phyloP scores from a whole-genome alignment of 2,888 invertebrate genomes.

The Ectemnius continuus region DNA sequence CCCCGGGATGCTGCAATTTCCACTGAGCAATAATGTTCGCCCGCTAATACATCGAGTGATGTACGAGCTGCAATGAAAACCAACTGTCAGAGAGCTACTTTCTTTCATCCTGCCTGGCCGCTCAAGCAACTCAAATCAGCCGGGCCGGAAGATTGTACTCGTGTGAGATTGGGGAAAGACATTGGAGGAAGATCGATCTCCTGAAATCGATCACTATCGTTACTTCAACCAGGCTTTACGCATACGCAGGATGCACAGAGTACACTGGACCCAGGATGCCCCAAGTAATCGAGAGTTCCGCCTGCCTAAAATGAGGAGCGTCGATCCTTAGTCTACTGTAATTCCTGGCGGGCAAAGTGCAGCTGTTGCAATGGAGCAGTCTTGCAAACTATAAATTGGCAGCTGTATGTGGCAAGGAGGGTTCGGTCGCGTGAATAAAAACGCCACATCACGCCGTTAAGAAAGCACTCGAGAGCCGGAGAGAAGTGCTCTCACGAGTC shows the following conservation, averaged over 20 bases:
- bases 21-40: too few relatives aligned
- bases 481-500: too few relatives aligned
- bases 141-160: constrained; percentile 26
- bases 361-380: constrained; percentile 12
- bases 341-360: not conserved
- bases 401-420: too few relatives aligned
- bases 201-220: constrained; percentile 53
- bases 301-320: constrained; percentile 26
- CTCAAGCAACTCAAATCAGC: constrained; percentile 43
- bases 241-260: constrained; percentile 18
- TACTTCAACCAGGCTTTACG: constrained; percentile 25
- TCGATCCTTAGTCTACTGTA: not conserved
- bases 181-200: constrained; percentile 43
- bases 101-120: constrained; percentile 37
- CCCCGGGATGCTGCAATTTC: too few relatives aligned
- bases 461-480: constrained; percentile 2
- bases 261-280: constrained; percentile 16
- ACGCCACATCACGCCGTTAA: not conserved
- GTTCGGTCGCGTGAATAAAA: not conserved
- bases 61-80: constrained; percentile 4
- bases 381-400: not conserved
- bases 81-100: constrained; percentile 40
- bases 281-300: constrained; percentile 48
- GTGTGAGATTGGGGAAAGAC: constrained; percentile 32
- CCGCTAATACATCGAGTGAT: too few relatives aligned